These are phyloP conservation scores for Clarias pachynema DNA, from an alignment of 2,797 vertebrate genomes.

Conservation along the genomic window DNA sequence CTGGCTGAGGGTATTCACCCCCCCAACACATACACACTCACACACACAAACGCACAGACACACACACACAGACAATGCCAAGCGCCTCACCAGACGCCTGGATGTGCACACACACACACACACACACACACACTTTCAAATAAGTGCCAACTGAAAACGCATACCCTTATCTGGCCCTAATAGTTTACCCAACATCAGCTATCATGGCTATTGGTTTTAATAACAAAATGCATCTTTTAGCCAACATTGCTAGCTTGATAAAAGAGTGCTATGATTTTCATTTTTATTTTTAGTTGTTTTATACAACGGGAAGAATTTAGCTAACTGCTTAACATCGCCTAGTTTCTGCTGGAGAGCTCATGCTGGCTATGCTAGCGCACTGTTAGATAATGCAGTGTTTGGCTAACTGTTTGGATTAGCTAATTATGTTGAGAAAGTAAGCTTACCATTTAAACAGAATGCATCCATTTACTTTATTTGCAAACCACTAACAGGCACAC, in stretches of 20 bases:
- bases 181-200: background rate
- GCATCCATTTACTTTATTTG: too few species aligned
- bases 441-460: background rate
- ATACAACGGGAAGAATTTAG: background rate
- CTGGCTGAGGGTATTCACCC: conserved; percentile 63
- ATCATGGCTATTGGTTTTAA: background rate
- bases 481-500: background rate
- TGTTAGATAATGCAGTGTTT: background rate
- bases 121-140: background rate
- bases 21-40: background rate
- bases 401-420: background rate
- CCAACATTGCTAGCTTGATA: background rate
- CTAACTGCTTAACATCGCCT: background rate
- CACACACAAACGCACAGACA: conserved; percentile 28
- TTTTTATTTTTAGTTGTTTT: background rate
- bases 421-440: background rate
- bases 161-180: background rate
- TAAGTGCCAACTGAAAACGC: background rate
- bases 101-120: conserved; percentile 29
- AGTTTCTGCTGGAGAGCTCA: background rate
- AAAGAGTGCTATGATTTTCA: background rate
- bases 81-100: conserved; percentile 54
- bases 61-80: conserved; percentile 52
- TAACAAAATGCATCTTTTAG: background rate
- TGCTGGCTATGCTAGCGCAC: background rate